Conservation (phyloP, 35 echinoderm and acorn worm species). For the Apostichopus japonicus region DNA sequence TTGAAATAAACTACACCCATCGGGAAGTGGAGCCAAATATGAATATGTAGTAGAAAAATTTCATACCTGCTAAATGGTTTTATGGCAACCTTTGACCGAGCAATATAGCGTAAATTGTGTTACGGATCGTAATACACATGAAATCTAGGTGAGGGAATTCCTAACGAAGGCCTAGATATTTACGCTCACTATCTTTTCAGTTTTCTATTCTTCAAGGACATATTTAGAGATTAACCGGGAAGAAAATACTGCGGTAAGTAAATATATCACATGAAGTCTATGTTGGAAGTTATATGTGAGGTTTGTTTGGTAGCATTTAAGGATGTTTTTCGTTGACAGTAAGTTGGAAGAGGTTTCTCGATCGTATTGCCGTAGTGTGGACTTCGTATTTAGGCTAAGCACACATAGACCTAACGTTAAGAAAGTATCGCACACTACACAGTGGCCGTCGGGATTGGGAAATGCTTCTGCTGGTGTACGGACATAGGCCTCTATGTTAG, state of each 20-base stretch:
- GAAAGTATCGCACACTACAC: neutral
- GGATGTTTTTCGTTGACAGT: neutral
- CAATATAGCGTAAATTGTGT: slow-evolving; percentile 53
- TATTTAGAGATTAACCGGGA: slow-evolving; percentile 17
- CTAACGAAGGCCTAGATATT: slow-evolving; percentile 42
- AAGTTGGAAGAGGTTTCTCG: neutral
- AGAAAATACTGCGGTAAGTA: slow-evolving; percentile 23
- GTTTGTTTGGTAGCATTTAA: neutral
- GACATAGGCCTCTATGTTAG: no score
- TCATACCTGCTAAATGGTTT: slow-evolving; percentile 50
- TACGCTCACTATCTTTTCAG: slow-evolving; percentile 1
- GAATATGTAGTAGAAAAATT: slow-evolving; percentile 40
- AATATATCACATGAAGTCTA: neutral
- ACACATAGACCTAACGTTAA: slow-evolving; percentile 4
- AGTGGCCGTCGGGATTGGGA: no score
- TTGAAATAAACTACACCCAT: neutral
- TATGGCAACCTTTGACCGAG: slow-evolving; percentile 50
- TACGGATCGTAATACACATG: slow-evolving; percentile 53
- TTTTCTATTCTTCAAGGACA: slow-evolving; percentile 34
- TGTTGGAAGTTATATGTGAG: neutral
- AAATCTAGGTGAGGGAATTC: slow-evolving; percentile 52
- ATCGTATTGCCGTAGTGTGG: neutral
- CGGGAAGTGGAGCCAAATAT: slow-evolving; percentile 9
- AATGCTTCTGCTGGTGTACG: no score
- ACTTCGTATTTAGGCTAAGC: slow-evolving; percentile 8